phyloP scores from a whole-genome alignment of 2,888 invertebrate species.

The Drosophila borborema region DNA sequence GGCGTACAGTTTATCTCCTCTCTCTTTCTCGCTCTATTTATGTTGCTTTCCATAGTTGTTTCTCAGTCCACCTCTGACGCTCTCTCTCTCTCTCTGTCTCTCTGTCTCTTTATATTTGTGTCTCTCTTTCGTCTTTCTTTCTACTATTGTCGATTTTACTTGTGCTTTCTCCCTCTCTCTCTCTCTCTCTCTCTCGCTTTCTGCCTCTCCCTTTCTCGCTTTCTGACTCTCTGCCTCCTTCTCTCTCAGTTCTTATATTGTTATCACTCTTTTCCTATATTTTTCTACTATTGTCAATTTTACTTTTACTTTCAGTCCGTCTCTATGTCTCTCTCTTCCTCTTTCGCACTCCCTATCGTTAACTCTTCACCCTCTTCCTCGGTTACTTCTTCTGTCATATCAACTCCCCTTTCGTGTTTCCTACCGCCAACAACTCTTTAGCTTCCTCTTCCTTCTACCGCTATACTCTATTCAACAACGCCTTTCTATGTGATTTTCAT shows the following conservation, averaged over 20 bases:
- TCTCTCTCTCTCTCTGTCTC: not conserved
- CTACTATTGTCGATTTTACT: no score
- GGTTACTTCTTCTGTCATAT: not conserved
- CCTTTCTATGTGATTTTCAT: slow-evolving; percentile 9
- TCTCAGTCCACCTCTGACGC: not conserved
- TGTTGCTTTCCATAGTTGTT: no score
- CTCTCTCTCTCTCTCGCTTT: not conserved
- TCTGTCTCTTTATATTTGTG: not conserved
- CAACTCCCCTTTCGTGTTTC: not conserved
- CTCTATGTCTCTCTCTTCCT: not conserved
- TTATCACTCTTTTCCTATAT: not conserved
- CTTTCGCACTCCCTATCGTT: no score
- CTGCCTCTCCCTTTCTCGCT: not conserved
- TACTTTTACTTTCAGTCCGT: no score
- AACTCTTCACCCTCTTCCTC: not conserved
- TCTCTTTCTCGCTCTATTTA: not conserved
- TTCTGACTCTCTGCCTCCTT: no score
- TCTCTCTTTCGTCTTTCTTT: no score
- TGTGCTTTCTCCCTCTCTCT: not conserved
- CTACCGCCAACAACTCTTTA: not conserved
- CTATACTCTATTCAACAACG: not conserved
- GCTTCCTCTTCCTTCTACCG: not conserved
- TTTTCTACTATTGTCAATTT: no score
- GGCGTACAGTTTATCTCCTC: not conserved
- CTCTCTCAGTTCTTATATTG: no score